Percentiles rank a stretch among this genome's conserved stretches.
phyloP scores from a whole-genome alignment of 2,888 invertebrate genomes.

The Oithona nana region DNA sequence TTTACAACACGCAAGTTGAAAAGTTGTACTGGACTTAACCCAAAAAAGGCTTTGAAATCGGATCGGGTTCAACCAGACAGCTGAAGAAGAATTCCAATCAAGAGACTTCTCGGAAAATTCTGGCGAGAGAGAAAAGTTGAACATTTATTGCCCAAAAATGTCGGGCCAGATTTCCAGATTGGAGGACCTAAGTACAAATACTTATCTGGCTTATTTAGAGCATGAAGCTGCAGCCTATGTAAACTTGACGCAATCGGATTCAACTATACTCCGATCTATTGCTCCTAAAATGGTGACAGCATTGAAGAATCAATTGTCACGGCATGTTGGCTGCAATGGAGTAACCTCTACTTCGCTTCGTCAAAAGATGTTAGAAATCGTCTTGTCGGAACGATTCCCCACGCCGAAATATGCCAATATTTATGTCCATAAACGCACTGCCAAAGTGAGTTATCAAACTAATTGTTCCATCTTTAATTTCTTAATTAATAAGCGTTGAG shows the following conservation, averaged over 20 bases:
- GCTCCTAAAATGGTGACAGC: neutral
- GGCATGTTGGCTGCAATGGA: neutral
- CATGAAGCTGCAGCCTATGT: constrained; percentile 9
- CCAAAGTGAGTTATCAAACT: neutral
- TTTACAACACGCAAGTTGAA: no score
- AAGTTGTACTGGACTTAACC: no score
- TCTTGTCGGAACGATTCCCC: neutral
- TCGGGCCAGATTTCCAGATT: no score
- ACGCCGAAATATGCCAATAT: constrained; percentile 6
- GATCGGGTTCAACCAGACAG: no score
- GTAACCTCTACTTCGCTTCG: constrained; percentile 2
- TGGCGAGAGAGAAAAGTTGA: no score
- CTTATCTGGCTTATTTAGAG: constrained; percentile 13
- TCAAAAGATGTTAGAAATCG: constrained; percentile 11
- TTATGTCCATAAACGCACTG: neutral
- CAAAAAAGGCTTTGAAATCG: no score
- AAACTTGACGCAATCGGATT: neutral
- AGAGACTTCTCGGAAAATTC: no score
- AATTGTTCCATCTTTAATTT: no score
- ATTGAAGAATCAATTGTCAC: neutral
- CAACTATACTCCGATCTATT: neutral
- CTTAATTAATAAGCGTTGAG: no score
- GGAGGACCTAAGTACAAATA: neutral
- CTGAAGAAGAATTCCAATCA: no score
- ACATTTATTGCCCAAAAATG: no score